Conservation (phyloP, 2,113 vertebrate genomes). For the Sula dactylatra region DNA sequence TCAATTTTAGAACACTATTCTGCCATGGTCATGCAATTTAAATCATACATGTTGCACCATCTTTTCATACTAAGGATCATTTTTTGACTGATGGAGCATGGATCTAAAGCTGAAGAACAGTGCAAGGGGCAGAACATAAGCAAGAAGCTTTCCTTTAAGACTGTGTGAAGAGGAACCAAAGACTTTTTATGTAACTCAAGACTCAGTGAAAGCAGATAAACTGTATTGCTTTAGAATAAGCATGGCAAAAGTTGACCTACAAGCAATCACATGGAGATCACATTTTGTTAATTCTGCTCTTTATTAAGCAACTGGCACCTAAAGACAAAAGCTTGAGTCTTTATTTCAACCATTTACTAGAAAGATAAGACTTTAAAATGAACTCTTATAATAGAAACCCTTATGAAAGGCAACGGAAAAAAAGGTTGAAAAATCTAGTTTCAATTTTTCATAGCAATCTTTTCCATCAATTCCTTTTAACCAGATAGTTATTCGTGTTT, state of each 20-base stretch:
- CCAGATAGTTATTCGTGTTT: not conserved
- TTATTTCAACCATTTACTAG: not conserved
- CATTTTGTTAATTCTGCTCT: not conserved
- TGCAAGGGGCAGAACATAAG: not conserved
- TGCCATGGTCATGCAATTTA: not conserved
- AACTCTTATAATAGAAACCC: not conserved
- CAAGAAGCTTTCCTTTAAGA: not conserved
- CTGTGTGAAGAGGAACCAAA: not conserved
- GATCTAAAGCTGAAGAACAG: not conserved
- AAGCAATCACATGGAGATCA: not conserved
- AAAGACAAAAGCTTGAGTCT: not conserved
- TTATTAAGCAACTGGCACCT: not conserved
- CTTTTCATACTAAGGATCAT: not conserved
- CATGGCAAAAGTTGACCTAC: not conserved
- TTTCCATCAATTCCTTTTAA: not conserved
- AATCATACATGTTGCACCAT: not conserved
- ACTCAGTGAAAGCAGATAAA: not conserved
- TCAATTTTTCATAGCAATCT: not conserved
- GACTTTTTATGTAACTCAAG: not conserved
- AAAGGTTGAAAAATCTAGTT: not conserved
- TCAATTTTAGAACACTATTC: not conserved
- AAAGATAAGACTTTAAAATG: not conserved
- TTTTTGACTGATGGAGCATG: not conserved
- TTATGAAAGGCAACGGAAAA: not conserved
- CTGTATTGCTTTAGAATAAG: not conserved